These are phyloP conservation scores for Crocidura indochinensis DNA, from an alignment of 2,797 vertebrate species.

Conservation along the genomic window DNA sequence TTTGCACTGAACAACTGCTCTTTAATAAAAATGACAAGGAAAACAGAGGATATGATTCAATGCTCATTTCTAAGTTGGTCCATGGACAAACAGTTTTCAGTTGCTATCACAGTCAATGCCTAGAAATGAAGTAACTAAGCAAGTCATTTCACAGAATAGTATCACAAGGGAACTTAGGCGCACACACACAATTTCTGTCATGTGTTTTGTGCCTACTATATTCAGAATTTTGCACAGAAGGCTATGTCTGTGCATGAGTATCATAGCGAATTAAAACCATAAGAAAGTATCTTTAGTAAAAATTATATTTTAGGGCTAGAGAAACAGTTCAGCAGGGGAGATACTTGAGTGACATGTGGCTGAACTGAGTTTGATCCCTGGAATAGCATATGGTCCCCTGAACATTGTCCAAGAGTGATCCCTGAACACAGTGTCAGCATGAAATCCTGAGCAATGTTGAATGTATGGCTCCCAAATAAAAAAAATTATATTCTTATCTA, in stretches of 20 bases:
- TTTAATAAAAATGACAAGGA: constrained; percentile 36
- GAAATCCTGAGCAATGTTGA: no score
- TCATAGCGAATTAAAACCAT: constrained; percentile 15
- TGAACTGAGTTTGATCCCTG: no score
- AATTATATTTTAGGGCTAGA: constrained; percentile 21
- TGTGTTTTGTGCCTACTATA: background rate
- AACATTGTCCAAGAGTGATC: no score
- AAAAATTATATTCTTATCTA: no score
- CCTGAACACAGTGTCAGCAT: no score
- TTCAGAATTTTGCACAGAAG: constrained; percentile 29
- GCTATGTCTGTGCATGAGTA: background rate
- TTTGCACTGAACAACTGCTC: constrained; percentile 38
- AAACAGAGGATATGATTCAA: constrained; percentile 41
- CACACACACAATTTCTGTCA: background rate
- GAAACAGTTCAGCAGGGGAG: no score
- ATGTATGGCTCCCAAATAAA: no score
- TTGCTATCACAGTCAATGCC: constrained; percentile 29
- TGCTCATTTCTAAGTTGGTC: background rate
- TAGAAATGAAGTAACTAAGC: constrained; percentile 31
- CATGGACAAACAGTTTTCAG: background rate
- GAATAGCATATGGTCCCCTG: no score
- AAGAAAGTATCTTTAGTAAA: constrained; percentile 39
- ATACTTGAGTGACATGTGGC: no score
- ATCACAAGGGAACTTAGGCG: background rate
- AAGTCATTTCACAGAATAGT: background rate